Percentiles rank a stretch among this genome's conserved stretches.
Evolutionary conservation across 2,888 invertebrate species (phyloP).

Genomic region (Ecliptopera silaceata): DNA sequence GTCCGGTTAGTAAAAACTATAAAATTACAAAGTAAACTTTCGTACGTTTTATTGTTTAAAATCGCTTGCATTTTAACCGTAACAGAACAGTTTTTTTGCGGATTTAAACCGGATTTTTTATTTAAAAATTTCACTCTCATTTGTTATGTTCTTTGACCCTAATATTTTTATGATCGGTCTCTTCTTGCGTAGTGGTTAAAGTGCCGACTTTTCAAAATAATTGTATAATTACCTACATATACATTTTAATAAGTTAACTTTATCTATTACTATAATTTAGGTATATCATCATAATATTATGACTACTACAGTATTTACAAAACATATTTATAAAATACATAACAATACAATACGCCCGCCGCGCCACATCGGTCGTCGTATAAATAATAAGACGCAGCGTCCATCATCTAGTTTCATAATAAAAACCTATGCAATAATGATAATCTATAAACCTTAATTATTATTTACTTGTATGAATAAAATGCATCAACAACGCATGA

Average conservation of each 20-base stretch:
- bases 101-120: conserved; percentile 2
- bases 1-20: neutral
- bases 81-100: conserved; percentile 8
- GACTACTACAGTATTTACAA: too few relatives aligned
- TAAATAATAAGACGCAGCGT: too few relatives aligned
- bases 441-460: neutral
- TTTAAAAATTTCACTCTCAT: conserved; percentile 13
- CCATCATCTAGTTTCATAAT: too few relatives aligned
- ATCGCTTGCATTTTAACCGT: neutral
- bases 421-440: too few relatives aligned
- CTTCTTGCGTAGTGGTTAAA: neutral
- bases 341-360: too few relatives aligned
- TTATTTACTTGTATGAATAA: conserved; percentile 14
- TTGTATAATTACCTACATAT: too few relatives aligned
- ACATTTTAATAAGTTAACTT: too few relatives aligned
- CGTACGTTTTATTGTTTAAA: neutral
- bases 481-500: conserved; percentile 13
- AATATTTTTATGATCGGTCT: conserved; percentile 1
- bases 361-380: too few relatives aligned
- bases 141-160: neutral
- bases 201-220: neutral
- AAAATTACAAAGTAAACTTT: neutral
- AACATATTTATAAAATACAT: too few relatives aligned
- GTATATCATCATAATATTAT: too few relatives aligned
- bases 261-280: too few relatives aligned